A percentile compares a stretch with the other conserved stretches of the same genome.
phyloP scores from a whole-genome alignment of 2,888 invertebrate genomes.

The Dione vanillae region DNA sequence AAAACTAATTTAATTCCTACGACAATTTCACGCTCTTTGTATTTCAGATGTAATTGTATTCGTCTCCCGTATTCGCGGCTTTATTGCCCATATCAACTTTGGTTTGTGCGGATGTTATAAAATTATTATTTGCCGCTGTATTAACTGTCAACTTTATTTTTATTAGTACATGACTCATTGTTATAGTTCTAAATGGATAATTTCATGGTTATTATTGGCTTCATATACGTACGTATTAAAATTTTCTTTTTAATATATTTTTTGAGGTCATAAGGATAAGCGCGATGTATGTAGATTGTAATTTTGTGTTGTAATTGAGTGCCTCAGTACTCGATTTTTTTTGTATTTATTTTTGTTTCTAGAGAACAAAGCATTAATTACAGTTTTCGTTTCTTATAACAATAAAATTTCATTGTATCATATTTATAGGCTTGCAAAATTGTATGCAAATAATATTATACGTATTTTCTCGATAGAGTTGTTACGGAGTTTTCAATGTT shows the following conservation, averaged over 20 bases:
- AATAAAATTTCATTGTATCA: constrained; percentile 16
- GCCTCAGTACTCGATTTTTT: no score
- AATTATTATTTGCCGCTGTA: constrained; percentile 54
- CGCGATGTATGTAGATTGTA: no score
- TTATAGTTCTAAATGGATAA: constrained; percentile 39
- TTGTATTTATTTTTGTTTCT: neutral
- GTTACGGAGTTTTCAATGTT: constrained; percentile 61
- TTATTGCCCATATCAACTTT: constrained; percentile 81
- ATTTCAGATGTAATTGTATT: constrained; percentile 74
- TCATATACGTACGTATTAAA: neutral
- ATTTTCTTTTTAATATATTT: neutral
- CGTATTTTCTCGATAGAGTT: constrained; percentile 62
- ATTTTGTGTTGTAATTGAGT: no score
- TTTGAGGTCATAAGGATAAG: no score
- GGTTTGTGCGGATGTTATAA: constrained; percentile 55
- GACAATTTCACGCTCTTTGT: constrained; percentile 58
- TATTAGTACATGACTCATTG: constrained; percentile 42
- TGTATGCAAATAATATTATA: constrained; percentile 64
- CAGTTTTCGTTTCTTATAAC: constrained; percentile 6
- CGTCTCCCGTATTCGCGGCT: constrained; percentile 67
- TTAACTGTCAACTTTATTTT: constrained; percentile 50
- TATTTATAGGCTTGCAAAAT: constrained; percentile 31
- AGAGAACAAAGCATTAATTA: neutral
- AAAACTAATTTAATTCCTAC: constrained; percentile 32
- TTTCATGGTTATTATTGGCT: constrained; percentile 28